A percentile compares a stretch with the other conserved stretches of the same genome.
phyloP scores from a whole-genome alignment of 2,888 invertebrate species.

The Mantis religiosa region DNA sequence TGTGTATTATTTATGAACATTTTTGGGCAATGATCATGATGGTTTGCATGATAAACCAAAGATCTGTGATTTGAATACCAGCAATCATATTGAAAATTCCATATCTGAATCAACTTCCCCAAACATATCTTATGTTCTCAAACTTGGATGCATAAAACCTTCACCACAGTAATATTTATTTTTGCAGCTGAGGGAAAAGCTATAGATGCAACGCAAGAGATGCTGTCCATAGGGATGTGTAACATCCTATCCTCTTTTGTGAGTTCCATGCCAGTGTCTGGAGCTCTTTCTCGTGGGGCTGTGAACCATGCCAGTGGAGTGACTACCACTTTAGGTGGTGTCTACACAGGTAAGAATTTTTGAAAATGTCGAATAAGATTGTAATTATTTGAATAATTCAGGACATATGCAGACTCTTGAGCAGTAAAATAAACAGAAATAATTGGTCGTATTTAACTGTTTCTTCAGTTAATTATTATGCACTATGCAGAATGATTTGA shows the following conservation, averaged over 20 bases:
- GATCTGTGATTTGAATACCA: no score
- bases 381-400: background rate
- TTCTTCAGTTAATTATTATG: no score
- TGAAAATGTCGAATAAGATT: background rate
- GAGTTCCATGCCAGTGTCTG: slow-evolving; percentile 63
- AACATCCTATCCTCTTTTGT: slow-evolving; percentile 66
- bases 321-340: slow-evolving; percentile 61
- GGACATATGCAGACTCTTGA: no score
- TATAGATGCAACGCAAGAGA: slow-evolving; percentile 67
- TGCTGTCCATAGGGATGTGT: slow-evolving; percentile 61
- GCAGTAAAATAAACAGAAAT: no score
- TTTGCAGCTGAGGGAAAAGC: slow-evolving; percentile 54
- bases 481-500: no score
- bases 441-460: no score
- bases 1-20: no score
- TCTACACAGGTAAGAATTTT: slow-evolving; percentile 52
- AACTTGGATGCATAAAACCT: background rate
- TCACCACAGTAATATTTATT: background rate
- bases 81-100: no score
- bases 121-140: no score
- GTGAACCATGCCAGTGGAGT: slow-evolving; percentile 70
- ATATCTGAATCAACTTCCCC: no score
- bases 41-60: no score
- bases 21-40: no score
- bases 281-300: slow-evolving; percentile 59